Evolutionary conservation across 2,113 vertebrate genomes (phyloP), one percentile per base, ranked within the genome.

Genomic region (Eulemur macaco): DNA sequence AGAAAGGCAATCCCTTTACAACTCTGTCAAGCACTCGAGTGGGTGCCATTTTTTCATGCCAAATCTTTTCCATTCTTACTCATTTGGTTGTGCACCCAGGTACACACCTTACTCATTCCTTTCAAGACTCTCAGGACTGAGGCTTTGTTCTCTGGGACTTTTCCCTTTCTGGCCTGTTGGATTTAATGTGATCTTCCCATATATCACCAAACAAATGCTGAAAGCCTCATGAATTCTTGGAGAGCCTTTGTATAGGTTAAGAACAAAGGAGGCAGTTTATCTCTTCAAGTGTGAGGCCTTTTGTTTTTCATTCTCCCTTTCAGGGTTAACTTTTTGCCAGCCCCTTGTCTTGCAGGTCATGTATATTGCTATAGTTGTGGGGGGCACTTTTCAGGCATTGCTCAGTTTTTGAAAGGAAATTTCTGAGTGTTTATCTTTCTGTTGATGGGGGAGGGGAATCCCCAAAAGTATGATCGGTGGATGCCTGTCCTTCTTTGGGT

Each of bases 241-340:
- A 91, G 56, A 94, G 78, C n/a, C 86, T 93, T 88, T 93, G 85
- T 96, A 54, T 18, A 93, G 58, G 74, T 89, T 94, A 97, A 91
- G 78, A 92, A 95, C 45, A 92, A 91, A 92, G 82, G 71, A 82
- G 76, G 50, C 17, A 74, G 5, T 88, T 96, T 97, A 76, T 97
- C 90, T 97, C 52, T 94, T 63, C n/a, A 74, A 15, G 50, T 94
- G 54, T 93, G 37, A 76, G 73, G 71, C 69, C 68, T 71, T 85
- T 94, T 83, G 39, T 60, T 86, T 84, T 77, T 82, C 25, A 69
- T 50, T 64, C 23, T 88, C 4, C 39, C 60, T 64, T 86, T 92
- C 73, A 18, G 71, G 39, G 50, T 56, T 95, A 42, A 74, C 29
- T 56, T 87, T 94, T n/a, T 45, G 27, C 74, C 1, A 31, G 8